These are phyloP conservation scores for Drosophila subquinaria DNA, from an alignment of 2,888 invertebrate species.

Conservation along the genomic window DNA sequence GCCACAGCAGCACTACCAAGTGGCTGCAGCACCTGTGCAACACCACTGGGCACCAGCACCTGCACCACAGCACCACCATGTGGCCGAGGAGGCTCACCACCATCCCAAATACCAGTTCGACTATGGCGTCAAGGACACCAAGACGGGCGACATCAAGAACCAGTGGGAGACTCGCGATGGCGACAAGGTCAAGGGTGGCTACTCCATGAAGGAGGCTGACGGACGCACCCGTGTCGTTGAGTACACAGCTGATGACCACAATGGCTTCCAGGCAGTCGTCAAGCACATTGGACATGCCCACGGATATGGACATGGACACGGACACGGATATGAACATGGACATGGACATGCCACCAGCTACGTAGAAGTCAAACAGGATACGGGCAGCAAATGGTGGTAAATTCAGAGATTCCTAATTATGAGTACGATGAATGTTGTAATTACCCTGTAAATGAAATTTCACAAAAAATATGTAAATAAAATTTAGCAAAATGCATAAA, in stretches of 20 bases:
- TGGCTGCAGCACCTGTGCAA: constrained; percentile 58
- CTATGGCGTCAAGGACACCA: constrained; percentile 86
- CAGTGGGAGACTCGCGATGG: constrained; percentile 87
- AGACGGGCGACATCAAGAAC: constrained; percentile 86
- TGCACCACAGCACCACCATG: constrained; percentile 62
- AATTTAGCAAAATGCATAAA: constrained; percentile 30
- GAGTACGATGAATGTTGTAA: constrained; percentile 1
- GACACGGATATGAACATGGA: constrained; percentile 47
- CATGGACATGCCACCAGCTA: constrained; percentile 78
- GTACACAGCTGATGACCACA: constrained; percentile 86
- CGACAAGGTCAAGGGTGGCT: constrained; percentile 86
- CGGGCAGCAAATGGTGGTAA: constrained; percentile 57
- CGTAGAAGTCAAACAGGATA: constrained; percentile 76
- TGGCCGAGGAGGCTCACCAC: constrained; percentile 83
- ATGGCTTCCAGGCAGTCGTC: constrained; percentile 86
- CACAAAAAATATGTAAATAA: constrained; percentile 24
- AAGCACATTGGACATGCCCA: constrained; percentile 86
- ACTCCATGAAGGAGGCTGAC: constrained; percentile 86
- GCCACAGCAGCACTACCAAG: constrained; percentile 59
- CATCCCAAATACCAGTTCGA: constrained; percentile 86
- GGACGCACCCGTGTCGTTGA: constrained; percentile 86
- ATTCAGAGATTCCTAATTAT: neutral
- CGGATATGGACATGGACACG: constrained; percentile 41
- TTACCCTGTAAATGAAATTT: constrained; percentile 20
- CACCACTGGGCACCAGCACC: constrained; percentile 41